These are phyloP conservation scores for Drosophila stalkeri DNA, from an alignment of 2,888 invertebrate species.

Conservation along the genomic window DNA sequence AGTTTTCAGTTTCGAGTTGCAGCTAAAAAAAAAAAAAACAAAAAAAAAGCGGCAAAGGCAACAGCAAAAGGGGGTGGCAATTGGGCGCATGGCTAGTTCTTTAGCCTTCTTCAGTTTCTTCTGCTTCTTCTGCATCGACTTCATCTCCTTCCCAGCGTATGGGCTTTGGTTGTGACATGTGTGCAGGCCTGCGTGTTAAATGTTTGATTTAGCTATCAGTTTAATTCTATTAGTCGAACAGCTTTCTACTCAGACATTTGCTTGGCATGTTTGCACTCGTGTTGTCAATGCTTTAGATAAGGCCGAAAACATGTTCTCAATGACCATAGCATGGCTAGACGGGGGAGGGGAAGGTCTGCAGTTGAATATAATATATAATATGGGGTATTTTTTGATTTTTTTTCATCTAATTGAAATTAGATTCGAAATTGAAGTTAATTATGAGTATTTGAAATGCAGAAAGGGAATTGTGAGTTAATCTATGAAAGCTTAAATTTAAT, in stretches of 20 bases:
- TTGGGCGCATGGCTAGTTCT: conserved; percentile 41
- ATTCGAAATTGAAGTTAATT: neutral
- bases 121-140: neutral
- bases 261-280: conserved; percentile 36
- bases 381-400: no score
- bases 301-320: neutral
- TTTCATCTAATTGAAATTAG: neutral
- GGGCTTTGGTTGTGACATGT: conserved; percentile 59
- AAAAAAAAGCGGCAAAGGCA: neutral
- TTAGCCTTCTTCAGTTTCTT: neutral
- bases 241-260: conserved; percentile 32
- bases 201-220: conserved; percentile 77
- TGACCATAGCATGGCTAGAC: neutral
- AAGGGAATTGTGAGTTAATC: no score
- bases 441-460: neutral
- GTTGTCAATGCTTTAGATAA: conserved; percentile 34
- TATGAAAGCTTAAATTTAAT: no score
- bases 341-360: no score
- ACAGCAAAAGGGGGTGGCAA: conserved; percentile 18
- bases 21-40: conserved; percentile 4
- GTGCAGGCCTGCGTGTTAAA: conserved; percentile 64
- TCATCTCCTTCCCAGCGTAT: neutral
- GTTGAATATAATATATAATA: neutral
- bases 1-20: conserved; percentile 70
- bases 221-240: conserved; percentile 68